Percentiles rank a stretch among this genome's conserved stretches.
These are phyloP conservation scores for Leptinotarsa peninsularis DNA, from an alignment of 2,888 invertebrate genomes.

Conservation along the genomic window DNA sequence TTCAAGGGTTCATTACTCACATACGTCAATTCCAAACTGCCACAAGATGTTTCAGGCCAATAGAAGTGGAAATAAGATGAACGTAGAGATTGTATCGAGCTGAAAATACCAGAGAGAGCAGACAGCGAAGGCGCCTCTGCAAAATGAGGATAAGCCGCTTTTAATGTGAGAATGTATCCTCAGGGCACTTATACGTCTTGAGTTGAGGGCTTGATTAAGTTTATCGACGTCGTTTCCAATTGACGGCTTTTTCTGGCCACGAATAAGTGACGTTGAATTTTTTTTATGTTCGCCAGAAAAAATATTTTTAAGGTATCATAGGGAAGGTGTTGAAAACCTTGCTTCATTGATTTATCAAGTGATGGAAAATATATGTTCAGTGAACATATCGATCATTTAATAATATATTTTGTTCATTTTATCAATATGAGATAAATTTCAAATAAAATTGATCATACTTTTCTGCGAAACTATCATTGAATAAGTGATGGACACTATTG, in stretches of 20 bases:
- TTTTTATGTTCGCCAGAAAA: background rate
- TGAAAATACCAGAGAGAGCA: conserved; percentile 12
- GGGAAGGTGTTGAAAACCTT: background rate
- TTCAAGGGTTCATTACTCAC: background rate
- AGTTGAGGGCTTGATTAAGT: conserved; percentile 31
- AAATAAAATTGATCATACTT: too few relatives aligned
- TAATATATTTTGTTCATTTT: too few relatives aligned
- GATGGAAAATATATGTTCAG: too few relatives aligned
- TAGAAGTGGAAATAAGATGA: conserved; percentile 8
- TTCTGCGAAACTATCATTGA: too few relatives aligned
- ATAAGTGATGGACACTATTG: too few relatives aligned
- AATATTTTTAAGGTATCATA: background rate
- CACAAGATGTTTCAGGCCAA: background rate
- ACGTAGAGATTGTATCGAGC: conserved; percentile 12
- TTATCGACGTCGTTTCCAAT: conserved; percentile 29
- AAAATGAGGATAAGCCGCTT: conserved; percentile 37
- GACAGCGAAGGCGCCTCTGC: conserved; percentile 29
- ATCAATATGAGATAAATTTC: too few relatives aligned
- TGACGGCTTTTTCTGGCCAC: conserved; percentile 16
- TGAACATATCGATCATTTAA: too few relatives aligned
- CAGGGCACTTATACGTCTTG: conserved; percentile 31
- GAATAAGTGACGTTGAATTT: background rate
- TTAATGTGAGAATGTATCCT: conserved; percentile 36
- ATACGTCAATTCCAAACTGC: background rate
- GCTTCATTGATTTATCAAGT: background rate